Base-by-base conservation (phyloP, 1,140 invertebrate genomes). In the Berghia stephanieae region DNA sequence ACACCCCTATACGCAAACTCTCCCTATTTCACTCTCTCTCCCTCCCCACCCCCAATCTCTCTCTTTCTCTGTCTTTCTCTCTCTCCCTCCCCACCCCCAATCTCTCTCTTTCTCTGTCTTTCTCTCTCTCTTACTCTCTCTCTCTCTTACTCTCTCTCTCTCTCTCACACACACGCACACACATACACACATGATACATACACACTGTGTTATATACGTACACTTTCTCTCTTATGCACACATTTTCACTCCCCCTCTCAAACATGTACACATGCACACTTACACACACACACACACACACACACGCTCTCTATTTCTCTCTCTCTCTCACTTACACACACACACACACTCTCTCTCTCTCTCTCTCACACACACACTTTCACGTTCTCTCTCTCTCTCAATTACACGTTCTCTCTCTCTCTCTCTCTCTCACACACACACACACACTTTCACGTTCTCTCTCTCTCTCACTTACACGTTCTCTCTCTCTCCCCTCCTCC, bases 251-350 rank as follows among this genome's bases (percentile, higher is more conserved):
- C 42, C 60, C 55, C 60, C 55, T 63, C 8, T 63, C 73, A 75
- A 2, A 75, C 55, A 63, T 63, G 43, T 43, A 75, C 31, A 75
- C 52, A 75, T 42, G 63, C 52, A 75, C 31, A 63, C 55, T 63
- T 42, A 63, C 55, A 75, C 38, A 63, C 38, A 75, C 38, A 63
- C 55, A 75, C 40, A 75, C 55, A 75, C 40, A 75, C 55, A 75
- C 55, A 75, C 73, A 75, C 40, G 63, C 73, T 42, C 44, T 63
- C 3, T 13, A 42, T 27, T 42, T 6, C 31, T 24, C 55, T 6
- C 31, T 24, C 55, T 24, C 31, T 24, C 55, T 24, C 31, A 8
- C 55, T 24, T 57, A 57, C 55, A 57, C 4, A 57, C 55, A 57
- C 8, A 60, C 10, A 43, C 8, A 75, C 36, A 75, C 10, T 70